Base-by-base conservation (phyloP, 1,140 invertebrate genomes). In the Cardiocondyla obscurior region DNA sequence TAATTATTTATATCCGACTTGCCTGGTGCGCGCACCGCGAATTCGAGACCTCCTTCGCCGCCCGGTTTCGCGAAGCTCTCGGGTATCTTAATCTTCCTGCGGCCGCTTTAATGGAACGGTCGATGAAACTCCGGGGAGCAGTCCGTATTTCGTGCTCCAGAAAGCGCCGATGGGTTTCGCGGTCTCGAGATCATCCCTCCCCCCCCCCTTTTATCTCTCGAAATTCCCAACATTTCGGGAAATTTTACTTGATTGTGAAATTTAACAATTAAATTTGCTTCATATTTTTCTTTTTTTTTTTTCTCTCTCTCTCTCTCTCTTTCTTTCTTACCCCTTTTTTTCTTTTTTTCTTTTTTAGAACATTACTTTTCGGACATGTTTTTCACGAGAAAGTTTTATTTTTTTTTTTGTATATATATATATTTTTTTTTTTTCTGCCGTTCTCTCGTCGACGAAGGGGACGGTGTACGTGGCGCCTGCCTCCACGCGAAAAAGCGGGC, bases 231-330 rank as follows among this genome's bases (percentile, higher is more conserved):
- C 57, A 81, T 58, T 72, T 64, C 39, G 28, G 39, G 36, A 39
- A n/a, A 22, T 65, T 64, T 83, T 64, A 79, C 51, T 65, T 36
- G 28, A 6, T 16, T 44, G 8, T 72, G 72, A 84, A 84, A 55
- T 53, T 51, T 22, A 33, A 72, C 14, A 33, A 42, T 73, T n/a
- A 3, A 22, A 46, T n/a, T 46, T 12, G 22, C 30, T 12, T 2
- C 3, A 4, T 0, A 39, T 14, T 36, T 10, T 46, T 49, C 42
- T 69, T 30, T 83, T 16, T 44, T 3, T 16, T 8, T n/a, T 14
- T 30, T 14, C 42, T 16, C 2, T 44, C 14, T 46, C 44, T 46
- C 42, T 16, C 25, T 70, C 49, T 72, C 69, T 55, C 28, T 14
- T 14, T 10, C 36, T 49, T 42, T 69, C 22, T 83, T 16, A 33